These are phyloP conservation scores for Pterocles burchelli DNA, from an alignment of 2,113 vertebrate species.

Conservation along the genomic window DNA sequence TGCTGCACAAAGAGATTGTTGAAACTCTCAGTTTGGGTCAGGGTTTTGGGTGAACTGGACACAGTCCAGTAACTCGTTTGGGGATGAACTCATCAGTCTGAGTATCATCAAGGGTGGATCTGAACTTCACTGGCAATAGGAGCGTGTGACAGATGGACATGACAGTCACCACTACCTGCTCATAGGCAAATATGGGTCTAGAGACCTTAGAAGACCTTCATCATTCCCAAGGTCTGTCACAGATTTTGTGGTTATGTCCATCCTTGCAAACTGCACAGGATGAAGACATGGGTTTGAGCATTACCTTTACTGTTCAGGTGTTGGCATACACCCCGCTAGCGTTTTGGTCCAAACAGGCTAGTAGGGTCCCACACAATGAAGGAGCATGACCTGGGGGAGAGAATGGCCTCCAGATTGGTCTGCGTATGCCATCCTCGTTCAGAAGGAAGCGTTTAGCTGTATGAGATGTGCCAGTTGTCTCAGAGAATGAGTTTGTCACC, in stretches of 20 bases:
- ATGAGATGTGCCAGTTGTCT: background rate
- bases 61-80: background rate
- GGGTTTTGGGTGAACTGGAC: background rate
- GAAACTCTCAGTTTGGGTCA: background rate
- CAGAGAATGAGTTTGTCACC: background rate
- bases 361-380: background rate
- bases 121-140: background rate
- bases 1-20: background rate
- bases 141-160: background rate
- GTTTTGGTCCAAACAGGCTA: background rate
- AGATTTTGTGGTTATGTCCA: background rate
- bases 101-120: background rate
- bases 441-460: background rate
- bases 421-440: background rate
- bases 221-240: background rate
- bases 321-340: background rate
- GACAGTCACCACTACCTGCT: background rate
- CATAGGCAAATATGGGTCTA: background rate
- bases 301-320: background rate
- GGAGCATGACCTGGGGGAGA: background rate
- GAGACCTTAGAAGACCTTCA: background rate
- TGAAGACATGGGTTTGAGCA: background rate
- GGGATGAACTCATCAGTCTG: rapidly evolving
- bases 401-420: background rate
- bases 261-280: background rate